A percentile compares a stretch with the other conserved stretches of the same genome.
Evolutionary conservation across 1,140 invertebrate species (phyloP).

Genomic region (Scaptodrosophila lebanonensis): DNA sequence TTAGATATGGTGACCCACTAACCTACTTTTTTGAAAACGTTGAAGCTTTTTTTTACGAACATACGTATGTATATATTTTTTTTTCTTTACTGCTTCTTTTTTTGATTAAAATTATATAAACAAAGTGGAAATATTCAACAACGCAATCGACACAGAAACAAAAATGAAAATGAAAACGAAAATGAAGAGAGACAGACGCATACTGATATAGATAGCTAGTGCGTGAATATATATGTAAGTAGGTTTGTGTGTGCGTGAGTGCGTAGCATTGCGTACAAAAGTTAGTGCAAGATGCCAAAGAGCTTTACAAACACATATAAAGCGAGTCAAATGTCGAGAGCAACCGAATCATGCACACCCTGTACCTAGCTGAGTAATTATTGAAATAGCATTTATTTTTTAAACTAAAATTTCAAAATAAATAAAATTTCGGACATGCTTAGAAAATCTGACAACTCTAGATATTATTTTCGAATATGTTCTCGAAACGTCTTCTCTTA

Average conservation of each 20-base stretch:
- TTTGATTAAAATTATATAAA: constrained; percentile 76
- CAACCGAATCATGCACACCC: too few species aligned
- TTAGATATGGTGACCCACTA: constrained; percentile 77
- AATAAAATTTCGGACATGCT: too few species aligned
- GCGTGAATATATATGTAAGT: too few species aligned
- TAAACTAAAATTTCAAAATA: too few species aligned
- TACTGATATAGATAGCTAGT: constrained; percentile 18
- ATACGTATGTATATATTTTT: constrained; percentile 12
- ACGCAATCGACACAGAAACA: constrained; percentile 71
- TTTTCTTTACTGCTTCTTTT: constrained; percentile 45
- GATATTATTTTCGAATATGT: too few species aligned
- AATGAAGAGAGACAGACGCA: constrained; percentile 21
- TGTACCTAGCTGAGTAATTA: too few species aligned
- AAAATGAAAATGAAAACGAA: constrained; percentile 47
- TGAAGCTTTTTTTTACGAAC: constrained; percentile 55
- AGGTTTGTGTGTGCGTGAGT: constrained; percentile 19
- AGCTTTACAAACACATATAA: too few species aligned
- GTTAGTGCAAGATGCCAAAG: neutral
- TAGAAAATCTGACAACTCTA: too few species aligned
- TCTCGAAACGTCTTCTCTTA: too few species aligned
- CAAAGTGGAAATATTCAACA: constrained; percentile 76
- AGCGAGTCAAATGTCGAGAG: too few species aligned
- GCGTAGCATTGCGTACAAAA: constrained; percentile 23
- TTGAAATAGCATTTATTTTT: too few species aligned
- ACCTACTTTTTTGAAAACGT: constrained; percentile 74